A percentile compares a stretch with the other conserved stretches of the same genome.
phyloP scores from a whole-genome alignment of 2,113 vertebrate genomes.

The Sorex fumeus region DNA sequence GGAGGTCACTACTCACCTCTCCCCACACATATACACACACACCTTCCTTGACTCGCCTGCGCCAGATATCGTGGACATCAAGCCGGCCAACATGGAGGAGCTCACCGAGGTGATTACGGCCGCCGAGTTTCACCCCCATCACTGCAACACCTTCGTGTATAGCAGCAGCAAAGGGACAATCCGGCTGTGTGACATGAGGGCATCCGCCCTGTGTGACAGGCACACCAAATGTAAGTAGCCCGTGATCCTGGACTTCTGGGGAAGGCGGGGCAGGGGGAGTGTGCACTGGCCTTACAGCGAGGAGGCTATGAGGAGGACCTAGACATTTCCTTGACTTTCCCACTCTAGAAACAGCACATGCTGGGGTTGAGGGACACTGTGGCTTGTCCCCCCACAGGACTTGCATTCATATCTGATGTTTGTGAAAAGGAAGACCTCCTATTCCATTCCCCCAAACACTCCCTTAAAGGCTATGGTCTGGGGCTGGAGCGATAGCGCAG shows the following conservation, averaged over 20 bases:
- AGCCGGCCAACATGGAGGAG: slow-evolving; percentile 98
- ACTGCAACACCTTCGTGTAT: slow-evolving; percentile 98
- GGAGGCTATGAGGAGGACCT: no score
- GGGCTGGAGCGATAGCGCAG: no score
- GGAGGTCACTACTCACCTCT: rapidly evolving
- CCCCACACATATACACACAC: no score
- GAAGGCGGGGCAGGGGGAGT: background rate
- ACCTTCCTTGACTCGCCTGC: slow-evolving; percentile 89
- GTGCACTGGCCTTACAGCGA: no score
- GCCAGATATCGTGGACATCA: slow-evolving; percentile 98
- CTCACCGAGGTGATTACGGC: slow-evolving; percentile 98
- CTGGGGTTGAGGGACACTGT: background rate
- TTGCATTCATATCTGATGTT: rapidly evolving
- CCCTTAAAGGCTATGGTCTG: background rate
- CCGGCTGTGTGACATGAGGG: slow-evolving; percentile 97
- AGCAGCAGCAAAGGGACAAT: slow-evolving; percentile 99
- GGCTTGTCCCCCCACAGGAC: background rate
- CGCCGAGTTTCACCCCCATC: slow-evolving; percentile 96
- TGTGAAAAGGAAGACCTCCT: background rate
- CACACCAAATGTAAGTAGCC: slow-evolving; percentile 96
- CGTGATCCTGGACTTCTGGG: background rate
- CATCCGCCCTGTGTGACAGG: slow-evolving; percentile 95
- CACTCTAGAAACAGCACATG: background rate
- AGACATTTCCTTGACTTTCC: background rate
- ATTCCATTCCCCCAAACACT: background rate